Evolutionary conservation across 2,888 invertebrate species (phyloP).

Genomic region (Carpatolechia fugitivella): DNA sequence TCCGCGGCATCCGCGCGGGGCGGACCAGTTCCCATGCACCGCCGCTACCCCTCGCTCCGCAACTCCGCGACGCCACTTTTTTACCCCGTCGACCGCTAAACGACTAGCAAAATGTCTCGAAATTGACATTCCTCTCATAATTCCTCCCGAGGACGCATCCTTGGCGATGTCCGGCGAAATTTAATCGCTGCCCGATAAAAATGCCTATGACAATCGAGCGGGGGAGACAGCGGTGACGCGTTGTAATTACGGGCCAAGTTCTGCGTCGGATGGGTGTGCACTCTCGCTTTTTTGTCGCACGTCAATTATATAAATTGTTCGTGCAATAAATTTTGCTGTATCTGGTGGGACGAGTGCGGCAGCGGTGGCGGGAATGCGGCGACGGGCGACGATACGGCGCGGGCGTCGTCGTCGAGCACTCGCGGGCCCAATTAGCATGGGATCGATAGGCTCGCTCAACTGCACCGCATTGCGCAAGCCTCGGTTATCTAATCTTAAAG

Average conservation of each 20-base stretch:
- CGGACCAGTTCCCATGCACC: constrained; percentile 64
- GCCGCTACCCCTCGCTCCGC: constrained; percentile 33
- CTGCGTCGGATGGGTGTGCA: constrained; percentile 65
- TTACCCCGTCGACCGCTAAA: constrained; percentile 55
- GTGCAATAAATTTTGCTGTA: constrained; percentile 78
- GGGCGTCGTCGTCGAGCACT: constrained; percentile 39
- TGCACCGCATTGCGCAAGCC: constrained; percentile 62
- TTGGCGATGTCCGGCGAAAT: constrained; percentile 58
- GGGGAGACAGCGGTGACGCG: constrained; percentile 47
- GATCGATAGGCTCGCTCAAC: constrained; percentile 72
- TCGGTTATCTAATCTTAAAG: constrained; percentile 68
- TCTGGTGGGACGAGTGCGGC: constrained; percentile 60
- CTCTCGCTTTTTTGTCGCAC: constrained; percentile 73
- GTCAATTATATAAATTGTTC: constrained; percentile 79
- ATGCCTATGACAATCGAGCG: constrained; percentile 58
- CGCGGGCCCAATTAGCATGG: constrained; percentile 75
- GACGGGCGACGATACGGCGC: constrained; percentile 49
- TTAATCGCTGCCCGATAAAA: constrained; percentile 58
- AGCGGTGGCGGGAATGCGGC: constrained; percentile 58
- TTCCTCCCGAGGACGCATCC: constrained; percentile 68
- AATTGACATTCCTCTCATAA: constrained; percentile 77
- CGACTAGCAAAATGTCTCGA: constrained; percentile 73
- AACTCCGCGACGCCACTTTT: constrained; percentile 50
- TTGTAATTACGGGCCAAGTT: constrained; percentile 66
- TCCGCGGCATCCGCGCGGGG: constrained; percentile 56